Conservation (phyloP, 2,797 vertebrate species). For the Spinus olivaceus region DNA sequence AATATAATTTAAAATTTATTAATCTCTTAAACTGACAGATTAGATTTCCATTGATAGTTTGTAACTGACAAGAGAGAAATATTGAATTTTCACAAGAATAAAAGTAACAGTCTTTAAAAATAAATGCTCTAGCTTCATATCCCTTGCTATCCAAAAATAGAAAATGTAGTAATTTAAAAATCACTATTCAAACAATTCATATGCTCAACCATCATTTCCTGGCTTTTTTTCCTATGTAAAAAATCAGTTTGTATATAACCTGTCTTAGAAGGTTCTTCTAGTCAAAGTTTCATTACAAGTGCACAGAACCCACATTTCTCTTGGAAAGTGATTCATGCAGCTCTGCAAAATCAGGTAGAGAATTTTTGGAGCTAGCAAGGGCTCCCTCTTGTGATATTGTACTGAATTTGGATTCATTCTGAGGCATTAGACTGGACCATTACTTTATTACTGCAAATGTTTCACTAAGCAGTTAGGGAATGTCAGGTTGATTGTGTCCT, state of each 20-base stretch:
- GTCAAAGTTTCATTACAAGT: neutral
- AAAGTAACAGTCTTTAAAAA: neutral
- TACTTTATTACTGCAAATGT: neutral
- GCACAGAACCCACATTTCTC: neutral
- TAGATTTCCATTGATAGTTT: neutral
- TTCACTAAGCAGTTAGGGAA: neutral
- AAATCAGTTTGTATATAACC: neutral
- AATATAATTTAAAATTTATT: neutral
- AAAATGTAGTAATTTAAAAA: neutral
- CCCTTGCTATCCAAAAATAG: neutral
- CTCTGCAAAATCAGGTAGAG: neutral
- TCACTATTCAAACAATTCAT: neutral
- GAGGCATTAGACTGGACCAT: neutral
- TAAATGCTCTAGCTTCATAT: neutral
- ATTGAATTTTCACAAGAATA: neutral
- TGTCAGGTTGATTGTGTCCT: neutral
- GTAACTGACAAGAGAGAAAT: neutral
- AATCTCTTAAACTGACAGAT: neutral
- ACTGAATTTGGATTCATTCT: neutral
- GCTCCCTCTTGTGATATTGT: conserved; percentile 44
- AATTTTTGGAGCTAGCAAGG: neutral
- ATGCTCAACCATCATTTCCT: neutral
- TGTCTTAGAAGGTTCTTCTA: neutral
- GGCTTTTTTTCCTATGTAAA: neutral
- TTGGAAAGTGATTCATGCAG: neutral